Percentiles rank a stretch among this genome's conserved stretches.
These are phyloP conservation scores for Acridotheres tristis DNA, from an alignment of 2,797 vertebrate species.

Conservation along the genomic window DNA sequence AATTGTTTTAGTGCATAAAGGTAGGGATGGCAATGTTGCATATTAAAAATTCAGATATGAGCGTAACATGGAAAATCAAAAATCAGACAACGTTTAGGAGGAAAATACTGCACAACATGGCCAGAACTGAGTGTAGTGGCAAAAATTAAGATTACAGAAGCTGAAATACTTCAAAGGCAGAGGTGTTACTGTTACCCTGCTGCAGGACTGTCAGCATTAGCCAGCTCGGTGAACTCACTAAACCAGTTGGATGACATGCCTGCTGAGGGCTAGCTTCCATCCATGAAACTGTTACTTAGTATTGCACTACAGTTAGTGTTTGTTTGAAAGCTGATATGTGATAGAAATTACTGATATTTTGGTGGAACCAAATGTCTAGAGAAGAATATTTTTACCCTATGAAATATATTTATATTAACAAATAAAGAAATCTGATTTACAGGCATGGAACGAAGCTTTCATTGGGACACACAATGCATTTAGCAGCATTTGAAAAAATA, in stretches of 20 bases:
- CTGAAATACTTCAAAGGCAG: not conserved
- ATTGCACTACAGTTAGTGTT: conserved; percentile 9
- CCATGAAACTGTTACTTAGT: not conserved
- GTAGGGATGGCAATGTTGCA: not conserved
- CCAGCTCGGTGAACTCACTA: conserved; percentile 14
- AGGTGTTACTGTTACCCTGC: not conserved
- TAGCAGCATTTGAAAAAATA: not conserved
- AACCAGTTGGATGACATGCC: conserved; percentile 48
- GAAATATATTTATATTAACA: not conserved
- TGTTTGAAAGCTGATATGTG: conserved; percentile 3
- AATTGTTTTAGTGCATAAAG: not conserved
- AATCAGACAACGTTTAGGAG: not conserved
- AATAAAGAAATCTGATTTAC: not conserved
- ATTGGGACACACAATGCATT: not conserved
- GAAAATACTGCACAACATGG: not conserved
- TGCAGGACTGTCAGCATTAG: not conserved
- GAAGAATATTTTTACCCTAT: not conserved
- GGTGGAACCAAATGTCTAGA: not conserved
- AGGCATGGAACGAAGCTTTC: not conserved
- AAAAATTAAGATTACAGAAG: not conserved
- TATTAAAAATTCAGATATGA: not conserved
- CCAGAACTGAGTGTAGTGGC: not conserved
- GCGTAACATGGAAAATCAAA: not conserved
- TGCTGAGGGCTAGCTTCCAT: not conserved
- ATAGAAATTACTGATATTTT: not conserved